Evolutionary conservation across 1,140 invertebrate genomes (phyloP).

Genomic region (Zaprionus tsacasi): DNA sequence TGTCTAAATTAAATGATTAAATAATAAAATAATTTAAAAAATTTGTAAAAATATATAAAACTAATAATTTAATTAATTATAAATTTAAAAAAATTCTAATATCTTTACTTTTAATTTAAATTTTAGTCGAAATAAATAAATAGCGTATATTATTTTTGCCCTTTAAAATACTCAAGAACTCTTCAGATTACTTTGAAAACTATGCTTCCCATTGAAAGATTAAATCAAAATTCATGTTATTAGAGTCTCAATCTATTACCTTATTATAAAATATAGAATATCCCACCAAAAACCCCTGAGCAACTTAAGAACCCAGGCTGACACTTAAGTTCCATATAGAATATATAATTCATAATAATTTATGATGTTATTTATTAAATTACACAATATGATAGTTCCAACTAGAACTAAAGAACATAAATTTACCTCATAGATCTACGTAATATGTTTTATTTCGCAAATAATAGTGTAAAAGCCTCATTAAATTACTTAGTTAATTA

Average conservation of each 20-base stretch:
- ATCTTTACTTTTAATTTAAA: too few species aligned
- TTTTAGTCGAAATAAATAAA: too few species aligned
- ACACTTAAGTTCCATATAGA: not conserved
- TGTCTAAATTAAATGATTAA: too few species aligned
- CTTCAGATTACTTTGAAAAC: not conserved
- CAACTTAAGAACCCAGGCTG: not conserved
- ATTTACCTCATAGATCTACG: not conserved
- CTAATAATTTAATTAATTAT: too few species aligned
- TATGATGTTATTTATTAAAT: not conserved
- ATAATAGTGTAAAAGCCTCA: conserved; percentile 7
- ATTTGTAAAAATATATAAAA: too few species aligned
- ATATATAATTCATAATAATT: not conserved
- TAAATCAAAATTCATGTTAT: too few species aligned
- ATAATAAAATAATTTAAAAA: too few species aligned
- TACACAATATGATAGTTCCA: not conserved
- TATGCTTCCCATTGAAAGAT: not conserved
- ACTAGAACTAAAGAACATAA: not conserved
- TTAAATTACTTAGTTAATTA: conserved; percentile 14
- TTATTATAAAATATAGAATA: not conserved
- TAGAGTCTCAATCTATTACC: not conserved
- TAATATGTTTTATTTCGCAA: not conserved
- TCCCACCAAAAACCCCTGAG: too few species aligned
- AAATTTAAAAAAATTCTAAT: too few species aligned
- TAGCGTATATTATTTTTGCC: too few species aligned
- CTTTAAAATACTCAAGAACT: not conserved